Evolutionary conservation across 1,140 invertebrate genomes (phyloP), one percentile per base, ranked within the genome.

Genomic region (Conopomorpha cramerella): DNA sequence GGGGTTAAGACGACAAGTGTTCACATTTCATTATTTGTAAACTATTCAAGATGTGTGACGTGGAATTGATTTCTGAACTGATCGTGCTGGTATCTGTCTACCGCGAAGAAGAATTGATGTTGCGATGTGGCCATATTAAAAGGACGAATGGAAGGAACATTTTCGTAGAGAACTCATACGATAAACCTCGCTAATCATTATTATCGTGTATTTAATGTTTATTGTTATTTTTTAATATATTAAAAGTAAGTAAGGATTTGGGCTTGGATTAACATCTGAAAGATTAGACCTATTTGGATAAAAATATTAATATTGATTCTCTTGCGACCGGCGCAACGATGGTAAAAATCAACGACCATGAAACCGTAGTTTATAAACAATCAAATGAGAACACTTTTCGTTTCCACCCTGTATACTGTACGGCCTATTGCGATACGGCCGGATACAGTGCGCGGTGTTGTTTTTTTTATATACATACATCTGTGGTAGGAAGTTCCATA

Each of bases 31-130:
- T n/a, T n/a, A n/a, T n/a, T n/a, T n/a, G n/a, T n/a, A n/a, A n/a
- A n/a, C n/a, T n/a, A n/a, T n/a, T n/a, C n/a, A n/a, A n/a, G 40
- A 35, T 51, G 43, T 23, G 46, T 45, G 31, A 58, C 62, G 3
- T 33, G 67, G 11, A 47, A 46, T 35, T 53, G 56, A 11, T 44
- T 40, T 6, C 40, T 51, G 26, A 46, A 43, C 8, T 42, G 32
- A 19, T 45, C 50, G 30, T 55, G 55, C 16, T 49, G 56, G n/a
- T n/a, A n/a, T n/a, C n/a, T n/a, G n/a, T n/a, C n/a, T n/a, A n/a
- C n/a, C n/a, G n/a, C n/a, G n/a, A n/a, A n/a, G n/a, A n/a, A n/a
- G n/a, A n/a, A n/a, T n/a, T n/a, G n/a, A n/a, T n/a, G n/a, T n/a
- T n/a, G n/a, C n/a, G n/a, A n/a, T n/a, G n/a, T n/a, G n/a, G n/a